Evolutionary conservation across 2,888 invertebrate species (phyloP), one percentile per base, ranked within the genome.

Genomic region (Agrotis clavis): DNA sequence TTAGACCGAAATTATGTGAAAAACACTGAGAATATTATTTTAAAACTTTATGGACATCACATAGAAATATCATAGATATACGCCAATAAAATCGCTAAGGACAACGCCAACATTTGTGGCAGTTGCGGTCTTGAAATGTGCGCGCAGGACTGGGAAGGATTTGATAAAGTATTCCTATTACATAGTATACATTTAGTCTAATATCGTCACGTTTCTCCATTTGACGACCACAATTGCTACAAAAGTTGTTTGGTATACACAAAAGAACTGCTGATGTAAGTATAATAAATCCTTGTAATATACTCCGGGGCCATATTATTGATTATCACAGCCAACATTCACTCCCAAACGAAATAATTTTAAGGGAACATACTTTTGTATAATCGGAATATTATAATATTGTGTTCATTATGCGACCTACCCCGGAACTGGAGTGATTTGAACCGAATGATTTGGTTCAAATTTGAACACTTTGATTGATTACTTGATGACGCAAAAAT

Each of bases 261-360:
- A 69, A 67, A 67, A 68, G 5, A 71, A 66, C 30, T 53, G 59
- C 30, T 53, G 59, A 59, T 51, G 41, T 48, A 62, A 30, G 30
- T 59, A 68, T 45, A 82, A 73, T 82, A 66, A 77, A 72, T 67
- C 83, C 77, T 77, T 83, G 81, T 77, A 74, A 75, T 74, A 85
- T 74, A 73, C 73, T 82, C 78, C 82, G 77, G 86, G 79, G 79
- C 83, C 77, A 79, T 71, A 77, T 65, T 54, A 73, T 59, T 67
- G 50, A 73, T 71, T 86, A 88, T 90, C 90, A 90, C 90, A 90
- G 90, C 85, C 88, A 76, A 85, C 87, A 86, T 73, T 82, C 89
- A 85, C 84, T 82, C 85, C 77, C 81, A 87, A 86, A 86, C 73
- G 56, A 83, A 85, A 77, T 54, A 45, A 65, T 66, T 63, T 72